Evolutionary conservation across 1,140 invertebrate genomes (phyloP).

Genomic region (Gyrodactylus bullatarudis): DNA sequence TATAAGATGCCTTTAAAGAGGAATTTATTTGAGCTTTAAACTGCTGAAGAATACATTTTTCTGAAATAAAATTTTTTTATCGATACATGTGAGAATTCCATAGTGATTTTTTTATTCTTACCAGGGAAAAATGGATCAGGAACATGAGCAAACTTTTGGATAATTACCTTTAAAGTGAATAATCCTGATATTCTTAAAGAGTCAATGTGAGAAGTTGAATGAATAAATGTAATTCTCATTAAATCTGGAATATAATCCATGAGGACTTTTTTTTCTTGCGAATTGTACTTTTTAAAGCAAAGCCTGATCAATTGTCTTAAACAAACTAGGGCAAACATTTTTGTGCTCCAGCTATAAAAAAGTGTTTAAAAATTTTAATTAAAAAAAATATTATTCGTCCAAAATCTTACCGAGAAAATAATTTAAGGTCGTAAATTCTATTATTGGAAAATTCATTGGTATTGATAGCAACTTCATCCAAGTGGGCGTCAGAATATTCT

Average conservation of each 20-base stretch:
- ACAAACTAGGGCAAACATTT: neutral
- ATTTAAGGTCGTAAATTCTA: neutral
- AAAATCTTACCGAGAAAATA: neutral
- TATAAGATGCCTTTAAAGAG: neutral
- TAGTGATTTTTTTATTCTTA: neutral
- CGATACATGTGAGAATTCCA: neutral
- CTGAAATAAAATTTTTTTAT: neutral
- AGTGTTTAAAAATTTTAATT: too few species aligned
- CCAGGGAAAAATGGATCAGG: neutral
- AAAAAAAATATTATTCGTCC: too few species aligned
- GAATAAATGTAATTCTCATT: neutral
- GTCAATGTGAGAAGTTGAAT: neutral
- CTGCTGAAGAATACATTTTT: neutral
- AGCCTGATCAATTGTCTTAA: neutral
- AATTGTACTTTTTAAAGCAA: neutral
- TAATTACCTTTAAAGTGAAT: neutral
- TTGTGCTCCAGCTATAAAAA: neutral
- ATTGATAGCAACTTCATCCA: neutral
- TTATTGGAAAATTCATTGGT: neutral
- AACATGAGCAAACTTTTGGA: neutral
- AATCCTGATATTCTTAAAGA: neutral
- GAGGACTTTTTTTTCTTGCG: too few species aligned
- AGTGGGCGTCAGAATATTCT: neutral
- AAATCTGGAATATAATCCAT: neutral
- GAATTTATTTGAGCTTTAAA: neutral